phyloP scores from a whole-genome alignment of 2,888 invertebrate genomes.

The Drosophila niveifrons region DNA sequence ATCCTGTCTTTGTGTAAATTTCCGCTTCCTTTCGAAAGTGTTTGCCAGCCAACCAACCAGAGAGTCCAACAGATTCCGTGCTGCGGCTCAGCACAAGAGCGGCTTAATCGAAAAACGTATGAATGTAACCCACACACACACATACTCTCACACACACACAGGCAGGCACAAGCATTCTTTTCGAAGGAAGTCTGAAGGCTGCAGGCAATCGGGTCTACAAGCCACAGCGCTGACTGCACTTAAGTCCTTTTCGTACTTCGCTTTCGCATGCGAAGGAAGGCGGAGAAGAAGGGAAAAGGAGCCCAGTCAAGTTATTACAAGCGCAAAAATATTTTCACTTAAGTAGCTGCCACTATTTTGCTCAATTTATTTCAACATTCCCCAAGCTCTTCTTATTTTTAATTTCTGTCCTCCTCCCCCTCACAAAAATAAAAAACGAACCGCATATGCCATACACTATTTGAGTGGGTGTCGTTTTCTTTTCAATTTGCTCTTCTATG shows the following conservation, averaged over 20 bases:
- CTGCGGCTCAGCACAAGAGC: slow-evolving; percentile 25
- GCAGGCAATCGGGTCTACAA: slow-evolving; percentile 11
- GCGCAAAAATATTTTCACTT: slow-evolving; percentile 78
- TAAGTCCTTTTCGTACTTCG: slow-evolving; percentile 70
- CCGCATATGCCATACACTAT: slow-evolving; percentile 52
- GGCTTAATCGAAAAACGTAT: slow-evolving; percentile 79
- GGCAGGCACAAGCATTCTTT: slow-evolving; percentile 27
- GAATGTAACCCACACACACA: slow-evolving; percentile 56
- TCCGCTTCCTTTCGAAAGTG: slow-evolving; percentile 68
- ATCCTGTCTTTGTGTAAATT: slow-evolving; percentile 80
- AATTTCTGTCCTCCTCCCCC: slow-evolving; percentile 48
- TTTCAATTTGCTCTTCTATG: slow-evolving; percentile 38
- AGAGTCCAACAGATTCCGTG: slow-evolving; percentile 47
- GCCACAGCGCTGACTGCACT: slow-evolving; percentile 62
- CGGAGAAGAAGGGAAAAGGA: background rate
- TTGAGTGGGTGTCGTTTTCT: slow-evolving; percentile 34
- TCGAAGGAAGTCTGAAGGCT: background rate
- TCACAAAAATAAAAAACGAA: background rate
- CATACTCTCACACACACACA: background rate
- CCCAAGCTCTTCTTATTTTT: slow-evolving; percentile 48
- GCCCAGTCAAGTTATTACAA: slow-evolving; percentile 77
- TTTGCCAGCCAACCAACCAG: slow-evolving; percentile 28
- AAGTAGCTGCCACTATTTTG: slow-evolving; percentile 80
- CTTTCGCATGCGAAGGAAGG: slow-evolving; percentile 29
- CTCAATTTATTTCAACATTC: slow-evolving; percentile 76